phyloP scores from a whole-genome alignment of 2,888 invertebrate genomes.

The Mesorhabditis belari region DNA sequence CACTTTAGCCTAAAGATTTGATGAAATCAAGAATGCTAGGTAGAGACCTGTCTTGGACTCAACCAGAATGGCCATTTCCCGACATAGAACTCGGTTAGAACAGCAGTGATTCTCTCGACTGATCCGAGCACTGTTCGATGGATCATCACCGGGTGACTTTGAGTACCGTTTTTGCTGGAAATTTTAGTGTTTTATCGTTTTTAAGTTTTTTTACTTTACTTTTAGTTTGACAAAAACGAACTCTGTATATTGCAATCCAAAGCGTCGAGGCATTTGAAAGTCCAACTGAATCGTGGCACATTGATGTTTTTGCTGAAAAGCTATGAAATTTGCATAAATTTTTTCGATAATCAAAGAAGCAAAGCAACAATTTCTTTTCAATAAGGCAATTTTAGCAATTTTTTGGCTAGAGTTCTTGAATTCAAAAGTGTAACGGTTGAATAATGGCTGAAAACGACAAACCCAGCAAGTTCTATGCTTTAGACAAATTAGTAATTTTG shows the following conservation, averaged over 20 bases:
- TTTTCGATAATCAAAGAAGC: too few relatives aligned
- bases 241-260: slow-evolving; percentile 67
- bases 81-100: slow-evolving; percentile 88
- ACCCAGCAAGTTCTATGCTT: too few relatives aligned
- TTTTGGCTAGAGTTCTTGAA: too few relatives aligned
- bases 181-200: slow-evolving; percentile 15
- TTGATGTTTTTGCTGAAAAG: slow-evolving; percentile 78
- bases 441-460: too few relatives aligned
- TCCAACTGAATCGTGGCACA: slow-evolving; percentile 97
- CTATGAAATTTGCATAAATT: slow-evolving; percentile 66
- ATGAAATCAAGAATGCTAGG: neutral
- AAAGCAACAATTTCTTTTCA: too few relatives aligned
- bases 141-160: slow-evolving; percentile 89
- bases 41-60: slow-evolving; percentile 81
- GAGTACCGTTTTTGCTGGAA: slow-evolving; percentile 77
- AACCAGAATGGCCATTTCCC: slow-evolving; percentile 99
- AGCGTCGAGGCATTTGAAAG: slow-evolving; percentile 88
- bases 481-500: slow-evolving; percentile 11
- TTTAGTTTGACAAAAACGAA: too few relatives aligned
- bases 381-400: too few relatives aligned
- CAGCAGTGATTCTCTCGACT: slow-evolving; percentile 94
- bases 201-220: too few relatives aligned
- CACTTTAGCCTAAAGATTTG: slow-evolving; percentile 62
- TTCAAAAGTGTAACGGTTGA: too few relatives aligned
- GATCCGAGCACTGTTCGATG: slow-evolving; percentile 95